Conservation (phyloP, 2,888 invertebrate species). For the Lasiommata megera region DNA sequence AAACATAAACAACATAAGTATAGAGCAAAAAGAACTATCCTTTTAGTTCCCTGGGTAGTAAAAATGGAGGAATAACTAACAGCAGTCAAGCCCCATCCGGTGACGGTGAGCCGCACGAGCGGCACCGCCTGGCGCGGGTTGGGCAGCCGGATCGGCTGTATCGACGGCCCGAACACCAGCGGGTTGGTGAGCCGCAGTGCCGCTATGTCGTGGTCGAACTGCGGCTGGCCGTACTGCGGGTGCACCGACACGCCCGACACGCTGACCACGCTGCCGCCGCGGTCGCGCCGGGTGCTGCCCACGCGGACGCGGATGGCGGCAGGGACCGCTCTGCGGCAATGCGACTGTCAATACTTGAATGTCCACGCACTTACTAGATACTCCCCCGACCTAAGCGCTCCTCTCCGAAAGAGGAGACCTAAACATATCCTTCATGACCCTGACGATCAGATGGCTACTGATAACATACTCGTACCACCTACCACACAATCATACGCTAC, state of each 20-base stretch:
- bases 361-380: not conserved
- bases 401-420: too few relatives aligned
- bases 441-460: too few relatives aligned
- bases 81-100: conserved; percentile 75
- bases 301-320: conserved; percentile 59
- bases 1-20: too few relatives aligned
- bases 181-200: conserved; percentile 58
- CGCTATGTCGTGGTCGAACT: conserved; percentile 72
- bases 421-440: too few relatives aligned
- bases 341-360: not conserved
- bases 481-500: too few relatives aligned
- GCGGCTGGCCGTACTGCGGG: conserved; percentile 61
- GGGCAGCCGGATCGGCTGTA: conserved; percentile 63
- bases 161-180: conserved; percentile 49
- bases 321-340: conserved; percentile 25
- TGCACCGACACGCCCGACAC: conserved; percentile 65
- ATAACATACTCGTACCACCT: too few relatives aligned
- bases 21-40: too few relatives aligned
- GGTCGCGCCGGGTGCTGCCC: conserved; percentile 69
- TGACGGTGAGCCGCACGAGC: conserved; percentile 65
- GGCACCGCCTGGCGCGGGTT: conserved; percentile 58
- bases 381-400: too few relatives aligned
- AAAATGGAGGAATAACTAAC: conserved; percentile 60
- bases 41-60: too few relatives aligned
- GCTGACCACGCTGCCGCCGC: conserved; percentile 65